phyloP scores from a whole-genome alignment of 1,140 invertebrate species.

The Pogonognathellus flavescens region DNA sequence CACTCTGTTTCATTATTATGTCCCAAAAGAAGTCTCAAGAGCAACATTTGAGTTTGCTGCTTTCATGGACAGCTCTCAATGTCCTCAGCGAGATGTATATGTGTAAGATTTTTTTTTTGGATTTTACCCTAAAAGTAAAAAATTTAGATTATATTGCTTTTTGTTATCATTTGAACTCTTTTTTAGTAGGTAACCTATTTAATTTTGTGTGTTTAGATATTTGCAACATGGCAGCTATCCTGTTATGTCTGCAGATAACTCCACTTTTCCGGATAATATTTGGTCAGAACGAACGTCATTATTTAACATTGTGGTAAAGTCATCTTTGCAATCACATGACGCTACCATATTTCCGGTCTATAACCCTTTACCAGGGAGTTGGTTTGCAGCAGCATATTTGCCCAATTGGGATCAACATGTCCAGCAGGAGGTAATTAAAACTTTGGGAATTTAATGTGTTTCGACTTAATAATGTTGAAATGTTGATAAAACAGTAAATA shows the following conservation, averaged over 20 bases:
- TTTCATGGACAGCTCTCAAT: conserved; percentile 72
- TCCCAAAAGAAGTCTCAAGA: conserved; percentile 72
- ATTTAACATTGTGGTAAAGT: conserved; percentile 71
- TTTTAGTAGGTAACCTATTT: background rate
- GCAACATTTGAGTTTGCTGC: conserved; percentile 76
- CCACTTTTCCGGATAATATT: conserved; percentile 78
- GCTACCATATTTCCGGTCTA: conserved; percentile 73
- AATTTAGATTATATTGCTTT: too few species aligned
- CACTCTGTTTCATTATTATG: conserved; percentile 73
- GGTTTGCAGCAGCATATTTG: conserved; percentile 84
- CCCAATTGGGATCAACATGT: conserved; percentile 76
- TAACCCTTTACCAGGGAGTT: conserved; percentile 80
- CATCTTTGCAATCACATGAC: conserved; percentile 72
- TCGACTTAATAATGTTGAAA: too few species aligned
- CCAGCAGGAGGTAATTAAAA: conserved; percentile 72
- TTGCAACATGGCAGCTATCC: conserved; percentile 81
- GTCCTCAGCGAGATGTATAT: conserved; percentile 71
- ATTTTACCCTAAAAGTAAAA: background rate
- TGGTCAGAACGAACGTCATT: conserved; percentile 69
- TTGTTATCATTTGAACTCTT: too few species aligned
- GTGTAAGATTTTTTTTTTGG: conserved; percentile 69
- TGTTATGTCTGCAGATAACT: conserved; percentile 81
- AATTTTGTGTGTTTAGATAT: conserved; percentile 69
- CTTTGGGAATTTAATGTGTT: background rate
- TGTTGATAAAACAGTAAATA: background rate